Conservation (phyloP, 2,113 vertebrate genomes). For the Misgurnus anguillicaudatus region DNA sequence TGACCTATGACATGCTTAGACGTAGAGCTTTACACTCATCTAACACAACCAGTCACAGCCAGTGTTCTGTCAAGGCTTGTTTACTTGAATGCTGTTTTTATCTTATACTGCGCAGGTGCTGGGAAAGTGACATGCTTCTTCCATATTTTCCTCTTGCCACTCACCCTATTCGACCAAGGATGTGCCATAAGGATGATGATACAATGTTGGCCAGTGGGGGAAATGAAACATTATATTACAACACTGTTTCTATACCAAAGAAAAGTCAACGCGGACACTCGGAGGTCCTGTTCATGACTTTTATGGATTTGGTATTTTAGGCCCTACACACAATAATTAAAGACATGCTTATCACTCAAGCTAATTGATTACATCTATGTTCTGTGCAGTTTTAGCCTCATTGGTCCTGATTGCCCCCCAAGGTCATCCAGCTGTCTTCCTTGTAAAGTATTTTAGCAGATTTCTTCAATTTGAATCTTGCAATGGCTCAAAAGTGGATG, state of each 20-base stretch:
- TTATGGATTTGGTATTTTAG: background rate
- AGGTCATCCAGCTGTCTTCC: background rate
- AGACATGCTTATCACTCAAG: background rate
- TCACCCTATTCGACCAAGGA: background rate
- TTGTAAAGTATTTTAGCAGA: background rate
- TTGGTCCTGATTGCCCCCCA: background rate
- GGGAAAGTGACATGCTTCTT: background rate
- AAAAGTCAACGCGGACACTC: background rate
- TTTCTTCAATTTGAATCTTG: background rate
- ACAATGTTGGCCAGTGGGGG: background rate
- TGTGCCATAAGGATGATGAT: background rate
- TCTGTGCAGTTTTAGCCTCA: background rate
- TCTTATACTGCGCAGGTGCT: background rate
- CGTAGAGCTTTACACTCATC: background rate
- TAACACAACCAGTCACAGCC: constrained; percentile 4
- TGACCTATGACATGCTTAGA: constrained; percentile 18
- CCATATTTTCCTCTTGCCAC: background rate
- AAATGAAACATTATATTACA: background rate
- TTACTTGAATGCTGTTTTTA: background rate
- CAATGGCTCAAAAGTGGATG: background rate
- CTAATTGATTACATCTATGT: background rate
- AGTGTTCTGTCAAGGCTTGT: background rate
- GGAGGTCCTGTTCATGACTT: background rate
- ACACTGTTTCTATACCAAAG: background rate
- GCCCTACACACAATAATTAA: background rate